These are phyloP conservation scores for Microtus montanus DNA, from an alignment of 2,113 vertebrate species.

Conservation along the genomic window DNA sequence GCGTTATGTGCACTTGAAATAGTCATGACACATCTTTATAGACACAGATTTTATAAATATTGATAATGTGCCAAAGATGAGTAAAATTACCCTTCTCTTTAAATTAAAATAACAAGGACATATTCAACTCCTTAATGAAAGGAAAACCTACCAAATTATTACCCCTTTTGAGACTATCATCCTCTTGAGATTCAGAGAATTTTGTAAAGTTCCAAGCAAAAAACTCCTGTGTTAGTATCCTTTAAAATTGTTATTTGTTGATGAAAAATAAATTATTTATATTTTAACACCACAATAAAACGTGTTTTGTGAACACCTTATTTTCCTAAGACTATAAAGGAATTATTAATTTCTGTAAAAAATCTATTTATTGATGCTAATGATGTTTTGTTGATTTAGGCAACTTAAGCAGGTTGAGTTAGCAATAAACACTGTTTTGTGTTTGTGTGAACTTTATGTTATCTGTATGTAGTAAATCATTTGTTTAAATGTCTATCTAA, in stretches of 20 bases:
- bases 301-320: not conserved
- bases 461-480: not conserved
- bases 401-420: not conserved
- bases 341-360: not conserved
- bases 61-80: not conserved
- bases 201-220: not conserved
- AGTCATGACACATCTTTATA: not conserved
- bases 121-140: not conserved
- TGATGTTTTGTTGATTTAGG: not conserved
- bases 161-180: not conserved
- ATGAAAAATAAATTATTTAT: not conserved
- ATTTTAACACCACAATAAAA: not conserved
- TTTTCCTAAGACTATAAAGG: not conserved
- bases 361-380: not conserved
- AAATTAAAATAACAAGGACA: not conserved
- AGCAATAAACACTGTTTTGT: not conserved
- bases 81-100: not conserved
- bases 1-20: not conserved
- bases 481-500: not conserved
- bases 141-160: not conserved
- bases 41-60: not conserved
- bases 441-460: not conserved
- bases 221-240: not conserved
- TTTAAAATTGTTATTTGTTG: not conserved
- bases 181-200: not conserved